Conservation (phyloP, 2,797 vertebrate genomes). For the Neosalanx taihuensis region DNA sequence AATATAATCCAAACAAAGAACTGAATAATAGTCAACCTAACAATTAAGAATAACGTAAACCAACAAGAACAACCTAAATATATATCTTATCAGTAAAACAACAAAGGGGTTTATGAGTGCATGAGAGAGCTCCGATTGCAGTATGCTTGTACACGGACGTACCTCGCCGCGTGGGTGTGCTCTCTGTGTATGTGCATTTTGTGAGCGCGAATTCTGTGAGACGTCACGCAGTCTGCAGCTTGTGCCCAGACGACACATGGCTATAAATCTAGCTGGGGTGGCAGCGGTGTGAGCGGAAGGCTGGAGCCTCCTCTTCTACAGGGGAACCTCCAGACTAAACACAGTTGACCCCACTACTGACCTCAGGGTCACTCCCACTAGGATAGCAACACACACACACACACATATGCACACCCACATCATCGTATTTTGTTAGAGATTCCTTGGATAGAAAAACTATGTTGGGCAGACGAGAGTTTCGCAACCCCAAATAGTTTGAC, state of each 20-base stretch:
- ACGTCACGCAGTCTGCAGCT: neutral
- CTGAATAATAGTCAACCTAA: no score
- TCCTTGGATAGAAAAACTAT: neutral
- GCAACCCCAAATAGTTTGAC: neutral
- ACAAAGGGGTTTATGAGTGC: no score
- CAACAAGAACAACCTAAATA: no score
- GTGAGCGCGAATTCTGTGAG: neutral
- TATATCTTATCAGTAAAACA: no score
- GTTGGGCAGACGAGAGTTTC: neutral
- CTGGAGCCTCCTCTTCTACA: conserved; percentile 53
- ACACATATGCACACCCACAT: neutral
- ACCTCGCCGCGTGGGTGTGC: conserved; percentile 72
- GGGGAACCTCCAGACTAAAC: conserved; percentile 71
- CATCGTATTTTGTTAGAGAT: neutral
- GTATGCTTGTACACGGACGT: neutral
- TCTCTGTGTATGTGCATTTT: neutral
- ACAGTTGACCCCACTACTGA: conserved; percentile 67
- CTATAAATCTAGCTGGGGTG: conserved; percentile 56
- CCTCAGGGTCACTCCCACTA: conserved; percentile 37
- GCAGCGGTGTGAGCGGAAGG: conserved; percentile 42
- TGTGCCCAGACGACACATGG: conserved; percentile 60
- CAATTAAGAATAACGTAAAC: no score
- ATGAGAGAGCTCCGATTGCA: no score
- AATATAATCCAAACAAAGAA: no score
- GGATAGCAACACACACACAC: conserved; percentile 19